Conservation (phyloP, 2,888 invertebrate genomes). For the Chrysomela aeneicollis region DNA sequence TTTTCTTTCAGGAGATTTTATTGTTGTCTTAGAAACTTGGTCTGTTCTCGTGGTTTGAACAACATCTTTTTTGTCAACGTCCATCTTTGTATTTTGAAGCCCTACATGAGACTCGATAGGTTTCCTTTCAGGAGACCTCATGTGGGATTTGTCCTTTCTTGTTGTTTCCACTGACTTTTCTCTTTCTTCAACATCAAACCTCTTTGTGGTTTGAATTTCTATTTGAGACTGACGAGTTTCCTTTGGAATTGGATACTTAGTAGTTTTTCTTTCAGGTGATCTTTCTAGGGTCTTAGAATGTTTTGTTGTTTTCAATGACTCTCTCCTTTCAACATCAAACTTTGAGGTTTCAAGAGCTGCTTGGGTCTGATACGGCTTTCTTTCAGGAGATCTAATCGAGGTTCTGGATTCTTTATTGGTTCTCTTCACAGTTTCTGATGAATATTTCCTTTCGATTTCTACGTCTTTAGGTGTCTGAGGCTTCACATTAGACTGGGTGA, state of each 20-base stretch:
- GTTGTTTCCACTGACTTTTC: no score
- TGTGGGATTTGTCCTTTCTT: no score
- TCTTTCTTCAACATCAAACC: no score
- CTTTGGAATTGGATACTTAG: no score
- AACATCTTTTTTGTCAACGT: no score
- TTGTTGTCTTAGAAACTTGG: slow-evolving; percentile 23
- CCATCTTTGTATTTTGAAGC: no score
- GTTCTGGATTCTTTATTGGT: not conserved
- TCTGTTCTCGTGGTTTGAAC: slow-evolving; percentile 19
- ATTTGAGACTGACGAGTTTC: no score
- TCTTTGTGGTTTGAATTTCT: no score
- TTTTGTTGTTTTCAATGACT: no score
- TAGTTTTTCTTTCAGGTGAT: slow-evolving; percentile 27
- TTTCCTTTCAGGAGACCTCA: no score
- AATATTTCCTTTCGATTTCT: not conserved
- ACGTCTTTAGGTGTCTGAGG: slow-evolving; percentile 8
- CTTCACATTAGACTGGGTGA: not conserved
- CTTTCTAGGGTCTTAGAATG: not conserved
- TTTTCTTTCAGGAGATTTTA: slow-evolving; percentile 14
- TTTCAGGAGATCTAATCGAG: not conserved
- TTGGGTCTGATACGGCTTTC: not conserved
- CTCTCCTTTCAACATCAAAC: no score
- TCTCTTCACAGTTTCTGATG: not conserved
- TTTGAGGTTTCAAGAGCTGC: not conserved
- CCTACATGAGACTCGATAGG: no score